A percentile compares a stretch with the other conserved stretches of the same genome.
phyloP scores from a whole-genome alignment of 2,113 vertebrate genomes.

The Tetrax tetrax region DNA sequence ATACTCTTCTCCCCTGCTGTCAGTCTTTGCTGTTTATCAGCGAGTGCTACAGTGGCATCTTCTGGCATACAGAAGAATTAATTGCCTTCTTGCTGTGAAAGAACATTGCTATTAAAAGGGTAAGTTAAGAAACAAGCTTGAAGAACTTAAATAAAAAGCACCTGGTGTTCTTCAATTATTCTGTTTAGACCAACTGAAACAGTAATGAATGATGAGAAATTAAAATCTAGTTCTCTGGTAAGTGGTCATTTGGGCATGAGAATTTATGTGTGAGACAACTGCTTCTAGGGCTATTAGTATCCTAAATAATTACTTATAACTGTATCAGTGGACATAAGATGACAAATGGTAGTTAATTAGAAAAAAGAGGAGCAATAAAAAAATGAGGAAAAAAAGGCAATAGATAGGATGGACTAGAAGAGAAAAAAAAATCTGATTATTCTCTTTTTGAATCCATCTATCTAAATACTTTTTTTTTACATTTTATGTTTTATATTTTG shows the following conservation, averaged over 20 bases:
- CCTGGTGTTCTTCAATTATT: not conserved
- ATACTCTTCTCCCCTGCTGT: not conserved
- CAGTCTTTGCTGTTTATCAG: slow-evolving; percentile 11
- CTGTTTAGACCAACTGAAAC: not conserved
- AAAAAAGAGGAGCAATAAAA: not conserved
- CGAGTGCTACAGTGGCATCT: slow-evolving; percentile 71
- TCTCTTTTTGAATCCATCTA: not conserved
- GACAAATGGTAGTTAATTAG: slow-evolving; percentile 1
- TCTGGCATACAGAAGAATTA: slow-evolving; percentile 55
- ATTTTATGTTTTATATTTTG: not conserved
- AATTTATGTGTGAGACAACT: not conserved
- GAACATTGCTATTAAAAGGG: not conserved
- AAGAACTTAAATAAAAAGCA: not conserved
- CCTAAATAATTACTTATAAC: not conserved
- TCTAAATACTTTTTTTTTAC: not conserved
- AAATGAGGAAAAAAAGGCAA: not conserved
- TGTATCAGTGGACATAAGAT: not conserved
- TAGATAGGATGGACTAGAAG: not conserved
- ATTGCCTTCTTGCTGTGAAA: not conserved
- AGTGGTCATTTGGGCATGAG: not conserved
- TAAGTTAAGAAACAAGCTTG: not conserved
- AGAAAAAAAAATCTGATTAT: not conserved
- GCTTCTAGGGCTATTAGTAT: not conserved
- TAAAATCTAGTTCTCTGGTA: not conserved
- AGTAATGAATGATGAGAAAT: not conserved